phyloP scores from a whole-genome alignment of 2,888 invertebrate genomes.

The Epinotia ramella region DNA sequence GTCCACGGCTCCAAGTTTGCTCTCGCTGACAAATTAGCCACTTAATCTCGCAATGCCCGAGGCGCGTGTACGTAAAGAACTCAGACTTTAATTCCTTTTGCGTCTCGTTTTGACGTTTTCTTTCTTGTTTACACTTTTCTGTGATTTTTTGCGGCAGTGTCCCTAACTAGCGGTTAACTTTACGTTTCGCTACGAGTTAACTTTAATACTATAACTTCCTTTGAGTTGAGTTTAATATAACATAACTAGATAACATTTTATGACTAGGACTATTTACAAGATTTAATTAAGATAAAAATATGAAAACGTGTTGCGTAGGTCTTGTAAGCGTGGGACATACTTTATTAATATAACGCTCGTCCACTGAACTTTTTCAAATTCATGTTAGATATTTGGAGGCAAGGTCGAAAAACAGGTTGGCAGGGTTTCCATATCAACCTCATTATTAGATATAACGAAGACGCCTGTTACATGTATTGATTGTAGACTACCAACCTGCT shows the following conservation, averaged over 20 bases:
- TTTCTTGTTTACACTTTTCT: constrained; percentile 62
- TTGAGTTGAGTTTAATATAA: constrained; percentile 23
- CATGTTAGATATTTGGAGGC: not conserved
- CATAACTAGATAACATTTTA: not conserved
- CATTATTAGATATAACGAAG: constrained; percentile 11
- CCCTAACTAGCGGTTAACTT: constrained; percentile 44
- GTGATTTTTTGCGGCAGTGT: constrained; percentile 56
- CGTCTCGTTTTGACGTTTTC: constrained; percentile 57
- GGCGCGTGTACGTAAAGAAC: constrained; percentile 69
- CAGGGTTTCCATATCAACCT: constrained; percentile 1
- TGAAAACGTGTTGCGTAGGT: not conserved
- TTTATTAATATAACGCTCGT: not conserved
- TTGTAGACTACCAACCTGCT: constrained; percentile 11
- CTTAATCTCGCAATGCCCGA: constrained; percentile 71
- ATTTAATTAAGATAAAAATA: constrained; percentile 5
- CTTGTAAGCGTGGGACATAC: not conserved
- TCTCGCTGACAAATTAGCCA: constrained; percentile 80
- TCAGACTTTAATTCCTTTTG: constrained; percentile 65
- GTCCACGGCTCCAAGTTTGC: constrained; percentile 68
- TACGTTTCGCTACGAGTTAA: not conserved
- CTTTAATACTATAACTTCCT: constrained; percentile 18
- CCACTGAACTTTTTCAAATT: too few relatives aligned
- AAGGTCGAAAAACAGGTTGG: constrained; percentile 12
- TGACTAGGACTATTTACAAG: constrained; percentile 12
- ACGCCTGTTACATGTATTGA: constrained; percentile 1